These are phyloP conservation scores for Lethrus apterus DNA, from an alignment of 1,140 invertebrate species.

Conservation along the genomic window DNA sequence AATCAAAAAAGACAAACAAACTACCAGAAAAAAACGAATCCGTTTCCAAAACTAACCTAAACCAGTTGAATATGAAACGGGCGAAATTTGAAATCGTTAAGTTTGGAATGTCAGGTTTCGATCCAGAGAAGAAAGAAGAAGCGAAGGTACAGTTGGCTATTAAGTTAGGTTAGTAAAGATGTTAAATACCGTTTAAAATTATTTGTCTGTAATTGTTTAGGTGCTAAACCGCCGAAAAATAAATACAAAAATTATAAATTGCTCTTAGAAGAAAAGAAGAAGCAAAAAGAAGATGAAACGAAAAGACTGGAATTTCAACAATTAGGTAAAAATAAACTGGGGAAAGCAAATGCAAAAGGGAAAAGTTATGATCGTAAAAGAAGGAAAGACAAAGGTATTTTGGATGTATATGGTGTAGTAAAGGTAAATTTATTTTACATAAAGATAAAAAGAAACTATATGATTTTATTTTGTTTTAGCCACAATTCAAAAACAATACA, in stretches of 20 bases:
- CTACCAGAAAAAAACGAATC: constrained; percentile 22
- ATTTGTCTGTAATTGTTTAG: constrained; percentile 35
- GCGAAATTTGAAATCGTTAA: constrained; percentile 55
- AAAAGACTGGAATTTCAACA: constrained; percentile 42
- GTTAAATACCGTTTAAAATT: too few relatives aligned
- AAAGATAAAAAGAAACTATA: too few relatives aligned
- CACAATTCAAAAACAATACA: too few relatives aligned
- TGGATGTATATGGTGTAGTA: constrained; percentile 41
- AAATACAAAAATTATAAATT: constrained; percentile 52
- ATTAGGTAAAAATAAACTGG: constrained; percentile 44
- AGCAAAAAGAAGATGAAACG: constrained; percentile 37
- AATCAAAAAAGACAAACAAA: constrained; percentile 40
- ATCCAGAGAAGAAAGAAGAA: constrained; percentile 47
- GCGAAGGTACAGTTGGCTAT: constrained; percentile 53
- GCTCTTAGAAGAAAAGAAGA: constrained; percentile 39
- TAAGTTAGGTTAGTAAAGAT: constrained; percentile 47
- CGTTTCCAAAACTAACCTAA: constrained; percentile 20
- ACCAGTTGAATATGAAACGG: constrained; percentile 51
- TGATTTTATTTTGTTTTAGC: too few relatives aligned
- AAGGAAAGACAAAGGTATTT: constrained; percentile 28
- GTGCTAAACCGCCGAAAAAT: constrained; percentile 54
- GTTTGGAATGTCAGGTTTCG: constrained; percentile 55
- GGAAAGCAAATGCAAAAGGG: constrained; percentile 42
- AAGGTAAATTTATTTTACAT: too few relatives aligned
- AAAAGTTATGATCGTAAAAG: constrained; percentile 37